Evolutionary conservation across 2,797 vertebrate genomes (phyloP).

Genomic region (Pristis pectinata): DNA sequence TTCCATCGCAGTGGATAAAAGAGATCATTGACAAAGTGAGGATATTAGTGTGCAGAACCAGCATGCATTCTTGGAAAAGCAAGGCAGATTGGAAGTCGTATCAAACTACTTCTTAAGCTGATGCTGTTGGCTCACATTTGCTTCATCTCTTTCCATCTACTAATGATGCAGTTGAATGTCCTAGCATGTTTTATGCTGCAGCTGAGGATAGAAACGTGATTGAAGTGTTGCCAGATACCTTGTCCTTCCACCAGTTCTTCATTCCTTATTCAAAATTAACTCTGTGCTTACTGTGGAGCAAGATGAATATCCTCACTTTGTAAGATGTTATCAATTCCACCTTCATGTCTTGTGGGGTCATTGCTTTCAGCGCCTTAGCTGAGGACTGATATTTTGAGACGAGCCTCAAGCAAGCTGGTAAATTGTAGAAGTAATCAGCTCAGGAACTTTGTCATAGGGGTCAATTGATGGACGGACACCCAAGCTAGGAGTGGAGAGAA

Average conservation of each 20-base stretch:
- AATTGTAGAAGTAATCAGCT: neutral
- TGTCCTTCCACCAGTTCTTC: neutral
- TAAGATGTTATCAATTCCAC: neutral
- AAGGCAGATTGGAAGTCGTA: neutral
- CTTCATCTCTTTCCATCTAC: neutral
- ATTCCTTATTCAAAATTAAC: neutral
- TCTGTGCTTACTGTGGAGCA: neutral
- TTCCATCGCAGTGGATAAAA: neutral
- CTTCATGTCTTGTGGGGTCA: too few species aligned
- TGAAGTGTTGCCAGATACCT: neutral
- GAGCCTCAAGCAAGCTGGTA: neutral
- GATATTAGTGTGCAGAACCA: slow-evolving; percentile 10
- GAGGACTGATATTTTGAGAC: neutral
- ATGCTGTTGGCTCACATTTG: neutral
- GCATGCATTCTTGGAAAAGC: neutral
- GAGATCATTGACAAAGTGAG: neutral
- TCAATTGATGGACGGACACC: neutral
- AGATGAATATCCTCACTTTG: neutral
- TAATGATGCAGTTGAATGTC: slow-evolving; percentile 22
- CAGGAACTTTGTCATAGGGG: neutral
- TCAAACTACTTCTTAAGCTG: neutral
- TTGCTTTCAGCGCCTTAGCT: neutral
- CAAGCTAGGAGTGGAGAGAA: neutral
- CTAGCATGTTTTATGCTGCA: neutral
- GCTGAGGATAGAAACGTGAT: neutral